A percentile compares a stretch with the other conserved stretches of the same genome.
Evolutionary conservation across 2,797 vertebrate species (phyloP).

Genomic region (Otolemur crassicaudatus): DNA sequence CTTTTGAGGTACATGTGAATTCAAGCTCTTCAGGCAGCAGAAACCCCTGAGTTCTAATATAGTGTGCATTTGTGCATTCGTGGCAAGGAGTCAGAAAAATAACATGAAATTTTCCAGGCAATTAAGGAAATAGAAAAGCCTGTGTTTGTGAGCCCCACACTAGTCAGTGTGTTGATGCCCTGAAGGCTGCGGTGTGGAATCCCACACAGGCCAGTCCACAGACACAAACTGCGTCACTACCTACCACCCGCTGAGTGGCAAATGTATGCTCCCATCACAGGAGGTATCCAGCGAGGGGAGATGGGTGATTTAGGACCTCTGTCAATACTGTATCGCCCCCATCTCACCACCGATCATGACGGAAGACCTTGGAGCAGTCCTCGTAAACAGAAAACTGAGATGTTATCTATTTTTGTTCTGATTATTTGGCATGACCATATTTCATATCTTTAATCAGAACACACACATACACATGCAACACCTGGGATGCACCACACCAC

Average conservation of each 20-base stretch:
- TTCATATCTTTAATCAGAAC: background rate
- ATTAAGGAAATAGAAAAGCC: conserved; percentile 24
- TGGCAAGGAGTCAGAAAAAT: conserved; percentile 38
- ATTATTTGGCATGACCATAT: background rate
- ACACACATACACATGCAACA: background rate
- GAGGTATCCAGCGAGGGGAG: background rate
- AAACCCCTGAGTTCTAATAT: background rate
- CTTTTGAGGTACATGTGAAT: background rate
- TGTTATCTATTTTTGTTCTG: background rate
- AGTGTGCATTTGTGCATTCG: background rate
- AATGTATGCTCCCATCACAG: fast-evolving
- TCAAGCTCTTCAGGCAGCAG: background rate
- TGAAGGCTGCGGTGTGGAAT: background rate
- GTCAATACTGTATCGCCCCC: background rate
- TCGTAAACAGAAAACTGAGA: background rate
- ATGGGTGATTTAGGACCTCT: background rate
- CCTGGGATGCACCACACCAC: background rate
- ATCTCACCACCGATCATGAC: background rate
- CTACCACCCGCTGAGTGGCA: background rate
- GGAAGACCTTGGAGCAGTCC: background rate
- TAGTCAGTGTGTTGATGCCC: background rate
- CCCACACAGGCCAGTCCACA: background rate
- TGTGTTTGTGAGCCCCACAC: background rate
- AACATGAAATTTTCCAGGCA: conserved; percentile 56
- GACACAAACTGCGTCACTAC: background rate